phyloP scores from a whole-genome alignment of 2,888 invertebrate genomes.

The Ennomos erosarius region DNA sequence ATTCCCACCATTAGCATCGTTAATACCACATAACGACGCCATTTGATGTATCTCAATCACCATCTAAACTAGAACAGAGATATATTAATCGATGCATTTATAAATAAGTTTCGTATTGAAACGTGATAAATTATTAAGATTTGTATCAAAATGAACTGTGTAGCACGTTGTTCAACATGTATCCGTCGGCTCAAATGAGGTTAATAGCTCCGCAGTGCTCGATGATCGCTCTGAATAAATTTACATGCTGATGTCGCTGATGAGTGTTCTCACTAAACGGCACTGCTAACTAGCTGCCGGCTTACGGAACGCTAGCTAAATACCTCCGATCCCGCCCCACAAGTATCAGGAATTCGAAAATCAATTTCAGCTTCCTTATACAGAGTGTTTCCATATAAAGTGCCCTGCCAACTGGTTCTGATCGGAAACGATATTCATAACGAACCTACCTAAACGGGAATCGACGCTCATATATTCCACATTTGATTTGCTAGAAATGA shows the following conservation, averaged over 20 bases:
- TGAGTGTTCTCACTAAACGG: slow-evolving; percentile 71
- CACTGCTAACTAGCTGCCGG: slow-evolving; percentile 66
- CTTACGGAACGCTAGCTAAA: slow-evolving; percentile 63
- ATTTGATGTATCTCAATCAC: slow-evolving; percentile 18
- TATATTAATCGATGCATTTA: slow-evolving; percentile 33
- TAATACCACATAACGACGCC: slow-evolving; percentile 22
- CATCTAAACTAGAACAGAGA: slow-evolving; percentile 14
- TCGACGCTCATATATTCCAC: slow-evolving; percentile 34
- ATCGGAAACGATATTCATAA: slow-evolving; percentile 39
- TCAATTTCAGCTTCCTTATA: slow-evolving; percentile 51
- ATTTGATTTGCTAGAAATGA: slow-evolving; percentile 35
- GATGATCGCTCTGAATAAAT: slow-evolving; percentile 82
- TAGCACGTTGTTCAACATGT: slow-evolving; percentile 66
- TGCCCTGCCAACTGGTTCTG: slow-evolving; percentile 34
- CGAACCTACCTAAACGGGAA: slow-evolving; percentile 36
- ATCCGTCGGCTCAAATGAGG: slow-evolving; percentile 71
- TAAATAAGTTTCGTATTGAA: slow-evolving; percentile 16
- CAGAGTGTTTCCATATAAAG: slow-evolving; percentile 32
- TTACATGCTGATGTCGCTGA: slow-evolving; percentile 78
- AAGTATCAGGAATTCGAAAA: slow-evolving; percentile 51
- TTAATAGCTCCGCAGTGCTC: slow-evolving; percentile 72
- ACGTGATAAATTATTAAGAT: slow-evolving; percentile 62
- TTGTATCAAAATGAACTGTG: slow-evolving; percentile 59
- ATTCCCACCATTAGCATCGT: slow-evolving; percentile 17
- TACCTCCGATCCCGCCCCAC: slow-evolving; percentile 49